Percentiles rank a stretch among this genome's conserved stretches.
Conservation (phyloP, 2,888 invertebrate species). For the Coelogynopora nodosa region DNA sequence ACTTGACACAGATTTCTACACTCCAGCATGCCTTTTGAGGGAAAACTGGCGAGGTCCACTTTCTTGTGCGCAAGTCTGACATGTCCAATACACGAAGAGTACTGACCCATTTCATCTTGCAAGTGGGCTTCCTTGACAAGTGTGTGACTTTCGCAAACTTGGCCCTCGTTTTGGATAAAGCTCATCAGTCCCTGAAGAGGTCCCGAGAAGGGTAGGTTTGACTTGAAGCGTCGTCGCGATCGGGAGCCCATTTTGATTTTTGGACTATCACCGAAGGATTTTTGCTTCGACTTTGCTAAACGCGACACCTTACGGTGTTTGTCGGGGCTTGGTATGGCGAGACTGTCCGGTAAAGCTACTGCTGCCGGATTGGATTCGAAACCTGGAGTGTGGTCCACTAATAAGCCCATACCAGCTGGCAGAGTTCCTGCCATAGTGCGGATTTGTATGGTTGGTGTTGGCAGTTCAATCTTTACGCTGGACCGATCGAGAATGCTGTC, state of each 20-base stretch:
- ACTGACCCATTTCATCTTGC: background rate
- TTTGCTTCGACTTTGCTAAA: background rate
- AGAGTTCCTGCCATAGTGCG: too few species aligned
- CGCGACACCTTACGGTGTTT: too few species aligned
- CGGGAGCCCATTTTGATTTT: background rate
- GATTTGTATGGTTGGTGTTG: too few species aligned
- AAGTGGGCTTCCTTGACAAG: background rate
- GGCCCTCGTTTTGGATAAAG: background rate
- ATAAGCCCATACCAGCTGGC: too few species aligned
- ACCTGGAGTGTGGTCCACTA: too few species aligned
- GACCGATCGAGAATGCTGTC: too few species aligned
- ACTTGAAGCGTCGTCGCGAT: background rate
- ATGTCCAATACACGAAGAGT: background rate
- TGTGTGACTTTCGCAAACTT: background rate
- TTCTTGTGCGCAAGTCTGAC: background rate
- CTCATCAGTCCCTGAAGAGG: background rate
- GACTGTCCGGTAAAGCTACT: too few species aligned
- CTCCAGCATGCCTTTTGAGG: background rate
- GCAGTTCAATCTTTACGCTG: too few species aligned
- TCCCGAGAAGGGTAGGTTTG: background rate
- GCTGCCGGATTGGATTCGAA: too few species aligned
- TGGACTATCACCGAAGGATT: background rate
- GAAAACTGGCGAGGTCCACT: background rate
- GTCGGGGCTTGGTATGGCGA: too few species aligned
- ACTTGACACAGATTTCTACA: background rate